These are phyloP conservation scores for Micropoecilia bifurca DNA, from an alignment of 2,797 vertebrate species.

Conservation along the genomic window DNA sequence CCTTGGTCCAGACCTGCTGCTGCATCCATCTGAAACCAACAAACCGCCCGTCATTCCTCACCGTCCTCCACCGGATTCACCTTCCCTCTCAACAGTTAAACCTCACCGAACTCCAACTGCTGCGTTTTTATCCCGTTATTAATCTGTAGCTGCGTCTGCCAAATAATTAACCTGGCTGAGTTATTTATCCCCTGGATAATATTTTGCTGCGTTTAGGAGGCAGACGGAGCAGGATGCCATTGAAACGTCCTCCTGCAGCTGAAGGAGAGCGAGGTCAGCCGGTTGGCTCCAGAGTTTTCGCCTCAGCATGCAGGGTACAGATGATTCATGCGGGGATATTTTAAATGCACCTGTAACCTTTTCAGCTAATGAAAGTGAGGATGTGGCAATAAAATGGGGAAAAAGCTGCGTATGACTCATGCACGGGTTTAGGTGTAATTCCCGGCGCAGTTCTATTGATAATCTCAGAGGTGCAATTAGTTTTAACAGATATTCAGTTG, in stretches of 20 bases:
- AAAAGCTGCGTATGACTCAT: slow-evolving; percentile 53
- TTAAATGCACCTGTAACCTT: slow-evolving; percentile 75
- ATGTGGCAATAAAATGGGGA: slow-evolving; percentile 74
- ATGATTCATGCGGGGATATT: slow-evolving; percentile 60
- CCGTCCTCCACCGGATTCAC: slow-evolving; percentile 24
- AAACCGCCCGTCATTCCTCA: slow-evolving; percentile 71
- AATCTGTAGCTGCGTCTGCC: slow-evolving; percentile 69
- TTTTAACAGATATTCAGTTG: slow-evolving; percentile 25
- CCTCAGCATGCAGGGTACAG: slow-evolving; percentile 27
- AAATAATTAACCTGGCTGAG: slow-evolving; percentile 82
- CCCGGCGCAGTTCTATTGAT: slow-evolving; percentile 31
- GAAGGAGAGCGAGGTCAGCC: slow-evolving; percentile 38
- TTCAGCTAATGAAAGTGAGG: slow-evolving; percentile 78
- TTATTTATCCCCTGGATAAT: slow-evolving; percentile 78
- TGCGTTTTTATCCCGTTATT: slow-evolving; percentile 76
- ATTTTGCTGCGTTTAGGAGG: slow-evolving; percentile 74
- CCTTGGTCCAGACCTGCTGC: slow-evolving; percentile 66
- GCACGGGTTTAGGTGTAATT: slow-evolving; percentile 34
- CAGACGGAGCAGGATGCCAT: slow-evolving; percentile 64
- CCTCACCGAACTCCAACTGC: slow-evolving; percentile 36
- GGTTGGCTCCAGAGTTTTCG: slow-evolving; percentile 30
- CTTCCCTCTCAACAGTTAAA: slow-evolving; percentile 36
- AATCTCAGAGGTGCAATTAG: slow-evolving; percentile 30
- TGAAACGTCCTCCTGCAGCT: slow-evolving; percentile 67
- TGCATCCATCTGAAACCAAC: slow-evolving; percentile 71